Conservation (phyloP, 2,113 vertebrate species). For the Aepyceros melampus region DNA sequence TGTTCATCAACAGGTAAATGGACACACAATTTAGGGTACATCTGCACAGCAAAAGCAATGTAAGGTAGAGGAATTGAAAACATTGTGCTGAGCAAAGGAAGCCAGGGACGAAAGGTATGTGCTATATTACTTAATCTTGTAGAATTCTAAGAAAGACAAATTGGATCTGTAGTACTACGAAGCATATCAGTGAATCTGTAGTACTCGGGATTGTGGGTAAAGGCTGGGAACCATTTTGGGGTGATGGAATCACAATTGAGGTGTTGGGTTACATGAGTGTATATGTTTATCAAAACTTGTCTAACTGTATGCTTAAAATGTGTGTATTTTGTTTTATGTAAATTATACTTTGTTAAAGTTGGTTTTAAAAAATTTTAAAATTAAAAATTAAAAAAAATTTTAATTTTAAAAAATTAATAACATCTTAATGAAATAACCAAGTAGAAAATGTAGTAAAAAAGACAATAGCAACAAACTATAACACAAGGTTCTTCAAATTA, state of each 20-base stretch:
- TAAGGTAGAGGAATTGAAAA: background rate
- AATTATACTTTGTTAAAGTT: background rate
- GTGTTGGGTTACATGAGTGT: background rate
- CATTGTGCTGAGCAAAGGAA: background rate
- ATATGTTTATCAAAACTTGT: background rate
- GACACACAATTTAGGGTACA: background rate
- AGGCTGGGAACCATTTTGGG: background rate
- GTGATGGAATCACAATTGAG: background rate
- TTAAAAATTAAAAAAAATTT: no score
- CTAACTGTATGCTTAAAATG: background rate
- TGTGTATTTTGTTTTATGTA: background rate
- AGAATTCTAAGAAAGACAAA: background rate
- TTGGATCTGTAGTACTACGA: background rate
- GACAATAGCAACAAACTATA: background rate
- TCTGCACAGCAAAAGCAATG: background rate
- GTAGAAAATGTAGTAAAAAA: background rate
- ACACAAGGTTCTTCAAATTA: background rate
- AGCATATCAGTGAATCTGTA: background rate
- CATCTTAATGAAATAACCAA: background rate
- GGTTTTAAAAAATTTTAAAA: background rate
- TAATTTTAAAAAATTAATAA: background rate
- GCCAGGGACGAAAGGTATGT: background rate
- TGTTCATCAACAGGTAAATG: background rate
- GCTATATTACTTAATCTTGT: background rate
- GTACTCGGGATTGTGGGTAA: background rate